phyloP scores from a whole-genome alignment of 2,113 vertebrate species.

The Bubalus kerabau region DNA sequence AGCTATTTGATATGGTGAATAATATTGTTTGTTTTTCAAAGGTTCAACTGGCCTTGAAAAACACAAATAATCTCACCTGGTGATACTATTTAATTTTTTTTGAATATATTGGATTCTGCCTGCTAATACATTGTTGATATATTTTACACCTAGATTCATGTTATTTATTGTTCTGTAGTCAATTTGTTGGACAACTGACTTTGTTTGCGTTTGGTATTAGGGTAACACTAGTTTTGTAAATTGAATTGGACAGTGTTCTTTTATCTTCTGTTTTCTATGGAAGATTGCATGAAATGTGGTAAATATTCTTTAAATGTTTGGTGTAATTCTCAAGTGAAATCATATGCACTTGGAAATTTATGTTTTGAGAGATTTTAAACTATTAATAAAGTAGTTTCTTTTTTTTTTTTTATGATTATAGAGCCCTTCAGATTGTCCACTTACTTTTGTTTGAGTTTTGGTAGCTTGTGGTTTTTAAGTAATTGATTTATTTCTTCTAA shows the following conservation, averaged over 20 bases:
- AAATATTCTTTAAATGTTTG: background rate
- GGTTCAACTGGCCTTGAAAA: background rate
- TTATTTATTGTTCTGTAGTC: background rate
- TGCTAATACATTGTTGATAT: background rate
- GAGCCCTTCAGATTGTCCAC: background rate
- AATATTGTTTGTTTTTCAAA: background rate
- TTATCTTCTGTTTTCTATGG: background rate
- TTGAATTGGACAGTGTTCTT: background rate
- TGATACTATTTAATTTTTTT: background rate
- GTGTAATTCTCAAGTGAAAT: background rate
- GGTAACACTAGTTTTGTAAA: background rate
- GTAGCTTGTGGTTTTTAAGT: background rate
- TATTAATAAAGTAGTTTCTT: background rate
- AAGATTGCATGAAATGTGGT: background rate
- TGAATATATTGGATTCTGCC: background rate
- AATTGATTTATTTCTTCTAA: background rate
- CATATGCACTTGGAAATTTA: background rate
- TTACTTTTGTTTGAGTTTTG: background rate
- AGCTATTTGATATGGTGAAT: background rate
- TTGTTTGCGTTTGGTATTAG: background rate
- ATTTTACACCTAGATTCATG: background rate
- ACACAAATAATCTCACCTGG: background rate
- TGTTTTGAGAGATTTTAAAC: background rate
- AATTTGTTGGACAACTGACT: background rate
- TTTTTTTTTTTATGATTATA: background rate